phyloP scores from a whole-genome alignment of 2,888 invertebrate species.

The Nebria brevicollis region DNA sequence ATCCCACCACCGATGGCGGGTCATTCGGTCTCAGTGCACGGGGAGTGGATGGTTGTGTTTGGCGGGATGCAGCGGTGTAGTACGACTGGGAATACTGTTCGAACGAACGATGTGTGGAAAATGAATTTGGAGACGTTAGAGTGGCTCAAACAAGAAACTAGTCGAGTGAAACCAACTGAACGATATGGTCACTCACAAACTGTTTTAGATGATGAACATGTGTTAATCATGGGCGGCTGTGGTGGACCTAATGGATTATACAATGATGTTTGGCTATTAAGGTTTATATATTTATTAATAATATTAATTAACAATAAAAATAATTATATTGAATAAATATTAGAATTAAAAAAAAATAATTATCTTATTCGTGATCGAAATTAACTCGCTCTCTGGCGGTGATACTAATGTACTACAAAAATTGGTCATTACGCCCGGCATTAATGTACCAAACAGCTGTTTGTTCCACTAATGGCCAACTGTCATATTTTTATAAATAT shows the following conservation, averaged over 20 bases:
- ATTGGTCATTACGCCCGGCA: no score
- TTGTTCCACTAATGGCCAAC: no score
- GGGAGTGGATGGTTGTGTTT: slow-evolving; percentile 85
- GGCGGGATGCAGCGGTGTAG: slow-evolving; percentile 61
- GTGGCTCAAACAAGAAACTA: slow-evolving; percentile 82
- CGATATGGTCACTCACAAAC: slow-evolving; percentile 95
- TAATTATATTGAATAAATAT: no score
- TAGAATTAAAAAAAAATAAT: no score
- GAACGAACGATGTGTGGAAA: slow-evolving; percentile 89
- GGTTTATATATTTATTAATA: slow-evolving; percentile 20
- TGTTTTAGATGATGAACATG: slow-evolving; percentile 77
- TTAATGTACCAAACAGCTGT: no score
- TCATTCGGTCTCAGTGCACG: slow-evolving; percentile 89
- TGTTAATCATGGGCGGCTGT: slow-evolving; percentile 87
- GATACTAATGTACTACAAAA: no score
- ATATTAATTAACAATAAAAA: no score
- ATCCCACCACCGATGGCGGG: slow-evolving; percentile 85
- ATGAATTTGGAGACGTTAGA: slow-evolving; percentile 78
- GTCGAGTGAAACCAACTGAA: slow-evolving; percentile 54
- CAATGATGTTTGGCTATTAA: slow-evolving; percentile 91
- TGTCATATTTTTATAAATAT: no score
- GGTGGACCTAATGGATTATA: slow-evolving; percentile 88
- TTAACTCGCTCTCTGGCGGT: no score
- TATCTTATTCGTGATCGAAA: no score
- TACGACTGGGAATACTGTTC: slow-evolving; percentile 60